phyloP scores from a whole-genome alignment of 2,888 invertebrate genomes.

The Ophion ventricosus region DNA sequence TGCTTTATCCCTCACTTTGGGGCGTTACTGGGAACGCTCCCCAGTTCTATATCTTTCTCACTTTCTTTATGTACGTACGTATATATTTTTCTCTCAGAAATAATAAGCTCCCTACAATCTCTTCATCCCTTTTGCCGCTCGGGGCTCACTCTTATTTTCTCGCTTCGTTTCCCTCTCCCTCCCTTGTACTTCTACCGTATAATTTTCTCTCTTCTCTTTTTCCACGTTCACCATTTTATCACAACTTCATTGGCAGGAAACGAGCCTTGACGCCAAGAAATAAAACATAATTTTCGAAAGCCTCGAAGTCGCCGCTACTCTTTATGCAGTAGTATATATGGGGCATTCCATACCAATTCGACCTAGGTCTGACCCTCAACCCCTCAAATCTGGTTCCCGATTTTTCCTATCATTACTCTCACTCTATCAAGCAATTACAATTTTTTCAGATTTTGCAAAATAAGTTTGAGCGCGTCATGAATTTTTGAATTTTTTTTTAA shows the following conservation, averaged over 20 bases:
- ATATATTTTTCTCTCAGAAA: constrained; percentile 71
- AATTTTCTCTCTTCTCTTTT: constrained; percentile 24
- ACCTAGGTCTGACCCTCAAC: too few relatives aligned
- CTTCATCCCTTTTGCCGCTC: constrained; percentile 61
- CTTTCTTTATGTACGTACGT: constrained; percentile 27
- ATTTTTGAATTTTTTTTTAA: too few relatives aligned
- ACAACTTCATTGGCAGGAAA: constrained; percentile 61
- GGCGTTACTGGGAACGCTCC: constrained; percentile 73
- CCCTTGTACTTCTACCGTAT: constrained; percentile 16
- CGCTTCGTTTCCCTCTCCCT: constrained; percentile 42
- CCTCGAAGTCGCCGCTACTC: background rate
- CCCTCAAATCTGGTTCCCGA: too few relatives aligned
- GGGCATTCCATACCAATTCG: too few relatives aligned
- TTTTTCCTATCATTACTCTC: too few relatives aligned
- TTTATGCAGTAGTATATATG: too few relatives aligned
- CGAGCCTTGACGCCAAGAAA: constrained; percentile 38
- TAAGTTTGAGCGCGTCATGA: too few relatives aligned
- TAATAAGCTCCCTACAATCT: constrained; percentile 79
- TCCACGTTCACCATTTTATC: constrained; percentile 71
- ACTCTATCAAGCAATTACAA: too few relatives aligned
- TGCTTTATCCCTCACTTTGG: constrained; percentile 76
- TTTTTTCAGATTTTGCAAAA: too few relatives aligned
- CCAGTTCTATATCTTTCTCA: constrained; percentile 66
- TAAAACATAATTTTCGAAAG: background rate
- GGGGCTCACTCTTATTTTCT: constrained; percentile 50